These are phyloP conservation scores for Pristiophorus japonicus DNA, from an alignment of 2,113 vertebrate genomes.

Conservation along the genomic window DNA sequence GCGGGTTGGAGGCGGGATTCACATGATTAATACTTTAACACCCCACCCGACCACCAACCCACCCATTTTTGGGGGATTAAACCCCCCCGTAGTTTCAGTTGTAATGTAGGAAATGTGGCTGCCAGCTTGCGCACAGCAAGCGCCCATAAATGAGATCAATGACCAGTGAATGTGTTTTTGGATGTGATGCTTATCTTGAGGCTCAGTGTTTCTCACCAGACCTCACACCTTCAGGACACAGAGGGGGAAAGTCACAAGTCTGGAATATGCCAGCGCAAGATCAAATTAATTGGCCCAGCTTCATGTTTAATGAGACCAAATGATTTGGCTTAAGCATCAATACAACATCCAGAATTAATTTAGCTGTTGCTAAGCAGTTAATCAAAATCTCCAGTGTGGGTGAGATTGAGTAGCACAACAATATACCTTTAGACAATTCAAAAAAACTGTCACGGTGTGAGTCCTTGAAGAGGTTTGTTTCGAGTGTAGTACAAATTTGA, in stretches of 20 bases:
- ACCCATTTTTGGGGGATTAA: no score
- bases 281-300: conserved; percentile 19
- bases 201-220: not conserved
- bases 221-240: not conserved
- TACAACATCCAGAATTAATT: conserved; percentile 10
- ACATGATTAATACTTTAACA: no score
- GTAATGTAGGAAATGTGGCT: not conserved
- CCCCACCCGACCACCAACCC: no score
- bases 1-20: no score
- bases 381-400: not conserved
- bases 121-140: not conserved
- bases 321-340: not conserved
- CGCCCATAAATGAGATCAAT: not conserved
- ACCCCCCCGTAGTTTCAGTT: not conserved
- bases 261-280: not conserved
- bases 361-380: conserved; percentile 7
- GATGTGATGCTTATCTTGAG: not conserved
- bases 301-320: conserved; percentile 15
- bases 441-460: no score
- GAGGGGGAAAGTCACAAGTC: not conserved
- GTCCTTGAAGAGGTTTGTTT: not conserved
- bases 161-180: not conserved
- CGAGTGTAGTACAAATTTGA: not conserved
- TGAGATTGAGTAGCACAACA: not conserved
- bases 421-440: not conserved